These are phyloP conservation scores for Petrosia ficiformis DNA, from an alignment of 37 sponge, comb jelly and placozoan species.

Conservation along the genomic window DNA sequence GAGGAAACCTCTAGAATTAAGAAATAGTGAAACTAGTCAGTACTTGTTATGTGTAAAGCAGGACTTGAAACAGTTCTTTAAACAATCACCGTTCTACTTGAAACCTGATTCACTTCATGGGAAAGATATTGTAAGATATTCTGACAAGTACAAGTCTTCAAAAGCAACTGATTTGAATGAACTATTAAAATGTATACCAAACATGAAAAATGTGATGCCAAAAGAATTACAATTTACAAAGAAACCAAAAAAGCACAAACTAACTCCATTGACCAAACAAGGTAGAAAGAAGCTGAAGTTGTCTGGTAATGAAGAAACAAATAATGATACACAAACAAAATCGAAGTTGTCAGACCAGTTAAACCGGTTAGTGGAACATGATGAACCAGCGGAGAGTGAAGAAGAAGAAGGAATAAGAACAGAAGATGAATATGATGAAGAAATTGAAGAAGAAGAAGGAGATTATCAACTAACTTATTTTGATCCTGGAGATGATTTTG, in stretches of 20 bases:
- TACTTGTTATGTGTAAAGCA: conserved; percentile 28
- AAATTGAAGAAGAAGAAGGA: conserved; percentile 58
- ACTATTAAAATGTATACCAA: conserved; percentile 2
- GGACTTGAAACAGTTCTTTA: conserved; percentile 30
- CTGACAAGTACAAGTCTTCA: conserved; percentile 16
- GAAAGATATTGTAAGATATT: conserved; percentile 15
- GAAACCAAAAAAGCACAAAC: conserved; percentile 12
- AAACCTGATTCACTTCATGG: neutral
- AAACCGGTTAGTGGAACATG: neutral
- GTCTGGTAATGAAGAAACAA: conserved; percentile 3
- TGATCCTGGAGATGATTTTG: conserved; percentile 81
- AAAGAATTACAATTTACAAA: conserved; percentile 22
- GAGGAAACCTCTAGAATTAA: conserved; percentile 20
- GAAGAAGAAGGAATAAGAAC: conserved; percentile 33
- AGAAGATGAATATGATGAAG: conserved; percentile 65
- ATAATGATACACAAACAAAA: neutral
- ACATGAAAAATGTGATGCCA: conserved; percentile 29
- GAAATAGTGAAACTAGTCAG: conserved; percentile 1
- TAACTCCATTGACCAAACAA: neutral
- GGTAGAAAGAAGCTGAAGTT: neutral
- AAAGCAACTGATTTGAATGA: neutral
- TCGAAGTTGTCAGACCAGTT: neutral
- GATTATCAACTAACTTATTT: conserved; percentile 79
- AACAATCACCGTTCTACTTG: conserved; percentile 39
- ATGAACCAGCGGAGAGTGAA: conserved; percentile 16